These are phyloP conservation scores for Pachymerium ferrugineum DNA, from an alignment of 2,888 invertebrate species.

Conservation along the genomic window DNA sequence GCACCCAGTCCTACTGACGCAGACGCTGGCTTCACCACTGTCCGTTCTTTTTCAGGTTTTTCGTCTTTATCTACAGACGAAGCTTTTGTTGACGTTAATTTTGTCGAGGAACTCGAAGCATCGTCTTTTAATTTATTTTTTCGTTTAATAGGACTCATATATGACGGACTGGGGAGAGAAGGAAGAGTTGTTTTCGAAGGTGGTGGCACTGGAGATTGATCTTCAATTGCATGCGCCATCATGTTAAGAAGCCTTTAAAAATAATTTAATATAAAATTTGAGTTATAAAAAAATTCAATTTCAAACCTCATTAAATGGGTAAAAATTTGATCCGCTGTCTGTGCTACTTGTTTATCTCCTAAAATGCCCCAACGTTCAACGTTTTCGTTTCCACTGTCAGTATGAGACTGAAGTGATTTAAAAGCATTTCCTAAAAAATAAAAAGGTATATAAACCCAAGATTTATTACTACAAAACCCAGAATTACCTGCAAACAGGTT, in stretches of 20 bases:
- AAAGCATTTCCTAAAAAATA: constrained; percentile 42
- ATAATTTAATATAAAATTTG: neutral
- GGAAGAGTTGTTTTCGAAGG: constrained; percentile 54
- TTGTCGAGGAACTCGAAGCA: neutral
- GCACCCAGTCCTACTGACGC: constrained; percentile 39
- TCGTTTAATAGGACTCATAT: constrained; percentile 49
- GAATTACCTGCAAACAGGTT: constrained; percentile 56
- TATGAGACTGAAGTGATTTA: constrained; percentile 41
- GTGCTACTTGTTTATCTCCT: constrained; percentile 49
- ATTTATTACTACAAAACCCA: neutral
- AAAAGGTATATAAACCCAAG: neutral
- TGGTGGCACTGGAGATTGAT: constrained; percentile 51
- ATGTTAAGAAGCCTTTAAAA: constrained; percentile 59
- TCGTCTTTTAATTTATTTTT: constrained; percentile 43
- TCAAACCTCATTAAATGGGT: constrained; percentile 54
- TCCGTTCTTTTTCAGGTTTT: neutral
- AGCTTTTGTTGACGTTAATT: neutral
- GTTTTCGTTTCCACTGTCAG: constrained; percentile 41
- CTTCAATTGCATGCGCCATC: constrained; percentile 68
- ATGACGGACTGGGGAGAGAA: constrained; percentile 46
- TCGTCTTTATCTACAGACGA: neutral
- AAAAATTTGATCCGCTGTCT: constrained; percentile 60
- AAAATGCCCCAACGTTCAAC: constrained; percentile 45
- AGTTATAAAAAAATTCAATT: neutral
- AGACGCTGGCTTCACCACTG: neutral